Conservation (phyloP, 2,888 invertebrate genomes). For the Trissolcus japonicus region DNA sequence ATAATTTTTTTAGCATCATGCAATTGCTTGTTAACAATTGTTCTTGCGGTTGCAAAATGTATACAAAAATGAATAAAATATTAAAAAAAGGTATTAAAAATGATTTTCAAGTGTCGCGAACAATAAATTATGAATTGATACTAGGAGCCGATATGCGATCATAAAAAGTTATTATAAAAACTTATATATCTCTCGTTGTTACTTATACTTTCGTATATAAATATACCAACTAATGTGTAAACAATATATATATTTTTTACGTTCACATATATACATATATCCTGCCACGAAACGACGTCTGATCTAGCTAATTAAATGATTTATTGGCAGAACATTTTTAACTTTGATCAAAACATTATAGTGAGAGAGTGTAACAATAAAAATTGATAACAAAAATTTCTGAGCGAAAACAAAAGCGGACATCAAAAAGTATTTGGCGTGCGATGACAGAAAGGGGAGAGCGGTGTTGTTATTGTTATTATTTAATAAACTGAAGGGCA, state of each 20-base stretch:
- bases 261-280: slow-evolving; percentile 19
- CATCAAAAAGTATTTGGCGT: no score
- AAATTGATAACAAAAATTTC: background rate
- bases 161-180: slow-evolving; percentile 26
- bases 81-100: no score
- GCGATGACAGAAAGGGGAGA: slow-evolving; percentile 2
- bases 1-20: no score
- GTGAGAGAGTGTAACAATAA: no score
- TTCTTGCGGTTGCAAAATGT: no score
- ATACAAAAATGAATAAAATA: no score
- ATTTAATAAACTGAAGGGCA: background rate
- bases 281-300: slow-evolving; percentile 22
- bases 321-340: background rate
- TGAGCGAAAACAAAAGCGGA: background rate
- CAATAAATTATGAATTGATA: background rate
- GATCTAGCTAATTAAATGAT: slow-evolving; percentile 5
- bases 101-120: no score
- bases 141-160: slow-evolving; percentile 11
- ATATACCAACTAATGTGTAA: slow-evolving; percentile 9
- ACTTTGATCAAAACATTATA: background rate
- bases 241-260: slow-evolving; percentile 26
- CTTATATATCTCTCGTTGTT: slow-evolving; percentile 27
- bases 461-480: slow-evolving; percentile 14
- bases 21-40: no score
- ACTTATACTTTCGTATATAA: slow-evolving; percentile 12